Evolutionary conservation across 2,888 invertebrate genomes (phyloP).

Genomic region (Pyrochroa serraticornis): DNA sequence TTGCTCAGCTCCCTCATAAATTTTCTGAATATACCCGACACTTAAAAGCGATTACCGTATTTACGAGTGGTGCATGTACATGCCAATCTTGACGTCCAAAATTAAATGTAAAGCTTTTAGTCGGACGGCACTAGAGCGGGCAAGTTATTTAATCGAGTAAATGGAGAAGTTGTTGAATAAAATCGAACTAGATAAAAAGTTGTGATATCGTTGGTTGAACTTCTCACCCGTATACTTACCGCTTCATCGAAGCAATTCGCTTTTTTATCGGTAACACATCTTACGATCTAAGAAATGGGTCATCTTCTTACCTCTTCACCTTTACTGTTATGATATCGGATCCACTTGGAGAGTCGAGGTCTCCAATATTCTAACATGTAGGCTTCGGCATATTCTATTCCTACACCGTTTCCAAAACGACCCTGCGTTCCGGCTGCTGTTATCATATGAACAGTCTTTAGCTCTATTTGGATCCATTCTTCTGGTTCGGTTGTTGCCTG

Average conservation of each 20-base stretch:
- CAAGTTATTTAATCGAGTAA: conserved; percentile 4
- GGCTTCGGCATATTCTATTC: conserved; percentile 84
- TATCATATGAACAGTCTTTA: conserved; percentile 79
- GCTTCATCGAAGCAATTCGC: background rate
- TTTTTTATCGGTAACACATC: background rate
- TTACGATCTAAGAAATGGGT: background rate
- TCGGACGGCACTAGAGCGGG: conserved; percentile 5
- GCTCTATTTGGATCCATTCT: conserved; percentile 82
- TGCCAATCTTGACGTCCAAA: conserved; percentile 15
- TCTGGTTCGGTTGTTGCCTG: conserved; percentile 78
- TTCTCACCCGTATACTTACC: too few relatives aligned
- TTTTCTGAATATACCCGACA: conserved; percentile 21
- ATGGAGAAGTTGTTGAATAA: conserved; percentile 15
- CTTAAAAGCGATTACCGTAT: conserved; percentile 20
- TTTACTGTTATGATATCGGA: conserved; percentile 75
- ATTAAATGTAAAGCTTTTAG: too few relatives aligned
- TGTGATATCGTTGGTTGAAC: too few relatives aligned
- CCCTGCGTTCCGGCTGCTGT: conserved; percentile 88
- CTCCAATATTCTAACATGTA: conserved; percentile 87
- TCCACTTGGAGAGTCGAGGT: conserved; percentile 79
- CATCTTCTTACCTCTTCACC: conserved; percentile 75
- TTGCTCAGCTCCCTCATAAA: conserved; percentile 37
- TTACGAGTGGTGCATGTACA: conserved; percentile 16
- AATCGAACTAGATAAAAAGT: conserved; percentile 15
- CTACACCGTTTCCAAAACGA: conserved; percentile 90